These are phyloP conservation scores for Streptopelia turtur DNA, from an alignment of 2,797 vertebrate species.

Conservation along the genomic window DNA sequence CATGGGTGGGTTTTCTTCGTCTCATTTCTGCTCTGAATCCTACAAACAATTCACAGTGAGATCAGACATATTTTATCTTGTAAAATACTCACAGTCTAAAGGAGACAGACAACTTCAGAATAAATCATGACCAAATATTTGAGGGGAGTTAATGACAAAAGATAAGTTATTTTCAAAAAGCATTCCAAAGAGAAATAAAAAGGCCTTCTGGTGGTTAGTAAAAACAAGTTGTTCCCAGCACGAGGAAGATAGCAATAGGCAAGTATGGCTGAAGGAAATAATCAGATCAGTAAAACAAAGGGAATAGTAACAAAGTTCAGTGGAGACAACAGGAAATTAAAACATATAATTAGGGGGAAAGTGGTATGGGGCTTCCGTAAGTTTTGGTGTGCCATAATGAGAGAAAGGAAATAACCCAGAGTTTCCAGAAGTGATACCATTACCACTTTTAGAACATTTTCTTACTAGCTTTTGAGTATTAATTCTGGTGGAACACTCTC, in stretches of 20 bases:
- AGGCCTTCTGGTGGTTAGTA: neutral
- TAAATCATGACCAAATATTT: neutral
- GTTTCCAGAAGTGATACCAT: neutral
- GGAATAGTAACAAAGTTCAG: neutral
- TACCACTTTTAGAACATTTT: neutral
- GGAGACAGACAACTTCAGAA: neutral
- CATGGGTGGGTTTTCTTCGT: accelerated
- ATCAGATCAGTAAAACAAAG: neutral
- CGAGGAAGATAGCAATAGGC: neutral
- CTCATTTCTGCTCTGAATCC: neutral
- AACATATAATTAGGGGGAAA: neutral
- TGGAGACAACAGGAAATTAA: neutral
- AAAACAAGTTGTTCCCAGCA: neutral
- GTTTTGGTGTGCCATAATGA: neutral
- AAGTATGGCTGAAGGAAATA: neutral
- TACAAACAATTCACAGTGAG: neutral
- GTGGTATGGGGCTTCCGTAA: neutral
- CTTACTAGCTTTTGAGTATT: neutral
- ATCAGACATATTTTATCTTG: neutral
- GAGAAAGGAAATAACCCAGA: neutral
- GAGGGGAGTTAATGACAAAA: neutral
- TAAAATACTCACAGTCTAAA: neutral
- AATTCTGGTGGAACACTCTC: neutral
- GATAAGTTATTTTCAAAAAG: neutral
- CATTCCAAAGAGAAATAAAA: neutral